Evolutionary conservation across 2,113 vertebrate species (phyloP), one percentile per base, ranked within the genome.

Genomic region (Festucalex cinctus): DNA sequence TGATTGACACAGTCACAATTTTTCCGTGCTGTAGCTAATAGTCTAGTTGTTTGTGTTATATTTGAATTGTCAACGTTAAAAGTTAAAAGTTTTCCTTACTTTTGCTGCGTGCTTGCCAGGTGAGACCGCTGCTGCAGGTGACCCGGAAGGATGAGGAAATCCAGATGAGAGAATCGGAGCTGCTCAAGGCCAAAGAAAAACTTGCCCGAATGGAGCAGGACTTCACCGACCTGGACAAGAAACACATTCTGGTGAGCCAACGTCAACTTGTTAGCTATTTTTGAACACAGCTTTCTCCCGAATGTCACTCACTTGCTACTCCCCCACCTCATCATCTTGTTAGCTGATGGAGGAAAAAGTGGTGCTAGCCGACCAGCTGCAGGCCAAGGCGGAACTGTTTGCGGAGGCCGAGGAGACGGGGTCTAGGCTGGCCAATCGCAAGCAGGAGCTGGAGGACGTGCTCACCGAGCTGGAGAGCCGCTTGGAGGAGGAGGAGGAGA

Each of bases 71-170:
- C 0, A 48, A 5, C 19, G 0, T 20, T 3, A n/a, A 32, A 32
- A 32, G 28, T 32, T 4, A 22, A 51, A 51, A 22, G 19, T 20
- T 48, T 20, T 9, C 48, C 12, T 84, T 59, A 70, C 37, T 22
- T 24, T 53, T 77, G 57, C 39, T 65, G 39, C 71, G 12, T 72
- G 16, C 20, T 36, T 7, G 43, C 56, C 51, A 96, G 95, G 95
- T 96, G 78, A 96, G 96, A 84, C 95, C 95, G 0, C 88, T 96
- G 72, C 90, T 96, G 72, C 95, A 96, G 85, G 95, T 96, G 66
- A 95, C 93, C 0, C 90, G 95, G 4, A 95, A 96, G 80, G 95
- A 96, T 14, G 95, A 96, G 76, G 94, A 96, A 84, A 93, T 96
- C 77, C 95, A 96, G 82, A 88, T 85, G 0, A 88, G 92, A 49